phyloP scores from a whole-genome alignment of 2,888 invertebrate species.

The Andrena praecox region DNA sequence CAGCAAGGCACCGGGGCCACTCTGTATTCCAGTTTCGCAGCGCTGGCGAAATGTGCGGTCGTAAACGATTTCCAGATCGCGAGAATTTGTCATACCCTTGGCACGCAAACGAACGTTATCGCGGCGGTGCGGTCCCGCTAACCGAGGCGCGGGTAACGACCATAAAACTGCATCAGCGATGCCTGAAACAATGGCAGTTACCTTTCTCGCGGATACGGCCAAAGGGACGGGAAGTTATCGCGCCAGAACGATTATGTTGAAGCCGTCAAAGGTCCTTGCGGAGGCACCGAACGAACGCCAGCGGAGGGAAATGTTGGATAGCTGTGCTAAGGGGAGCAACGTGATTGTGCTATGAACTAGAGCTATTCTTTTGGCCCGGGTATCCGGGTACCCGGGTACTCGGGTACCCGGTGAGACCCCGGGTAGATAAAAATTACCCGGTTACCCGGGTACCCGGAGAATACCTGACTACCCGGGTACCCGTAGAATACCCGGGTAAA shows the following conservation, averaged over 20 bases:
- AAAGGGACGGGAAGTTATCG: background rate
- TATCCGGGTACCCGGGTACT: too few species aligned
- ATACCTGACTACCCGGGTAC: too few species aligned
- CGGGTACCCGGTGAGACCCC: too few species aligned
- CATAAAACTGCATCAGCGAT: conserved; percentile 13
- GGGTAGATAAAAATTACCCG: too few species aligned
- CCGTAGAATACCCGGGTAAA: too few species aligned
- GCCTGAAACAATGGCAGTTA: conserved; percentile 16
- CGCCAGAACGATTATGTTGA: conserved; percentile 14
- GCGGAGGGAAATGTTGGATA: background rate
- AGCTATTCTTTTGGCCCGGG: too few species aligned
- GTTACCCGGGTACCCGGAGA: too few species aligned
- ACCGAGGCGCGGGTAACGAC: background rate
- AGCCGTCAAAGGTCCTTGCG: conserved; percentile 9
- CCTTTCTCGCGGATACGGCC: background rate
- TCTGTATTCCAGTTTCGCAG: conserved; percentile 19
- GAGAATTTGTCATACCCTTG: conserved; percentile 52
- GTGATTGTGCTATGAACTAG: background rate
- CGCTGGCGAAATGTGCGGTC: conserved; percentile 17
- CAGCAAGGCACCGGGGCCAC: background rate
- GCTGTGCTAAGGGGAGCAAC: background rate
- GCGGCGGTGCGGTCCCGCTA: background rate
- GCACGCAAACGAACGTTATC: conserved; percentile 19
- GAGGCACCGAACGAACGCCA: background rate
- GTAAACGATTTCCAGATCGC: conserved; percentile 51